phyloP scores from a whole-genome alignment of 1,140 invertebrate species.

The Phenacoccus solenopsis region DNA sequence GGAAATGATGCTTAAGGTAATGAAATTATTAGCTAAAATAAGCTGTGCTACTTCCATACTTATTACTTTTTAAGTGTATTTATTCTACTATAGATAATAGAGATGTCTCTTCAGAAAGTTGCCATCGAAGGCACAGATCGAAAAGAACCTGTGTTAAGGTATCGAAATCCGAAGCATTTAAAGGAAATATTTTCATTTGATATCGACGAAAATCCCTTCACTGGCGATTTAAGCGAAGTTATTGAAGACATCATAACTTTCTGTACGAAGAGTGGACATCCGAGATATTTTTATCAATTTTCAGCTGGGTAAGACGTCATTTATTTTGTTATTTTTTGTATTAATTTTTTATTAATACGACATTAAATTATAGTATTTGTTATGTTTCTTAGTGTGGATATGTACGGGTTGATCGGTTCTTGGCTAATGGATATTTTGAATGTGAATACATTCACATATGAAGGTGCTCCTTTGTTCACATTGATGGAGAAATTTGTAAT shows the following conservation, averaged over 20 bases:
- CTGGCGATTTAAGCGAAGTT: not conserved
- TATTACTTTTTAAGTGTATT: not conserved
- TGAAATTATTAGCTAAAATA: not conserved
- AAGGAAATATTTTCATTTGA: not conserved
- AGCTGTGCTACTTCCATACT: not conserved
- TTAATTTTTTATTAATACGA: too few relatives aligned
- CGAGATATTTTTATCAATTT: constrained; percentile 11
- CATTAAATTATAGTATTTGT: too few relatives aligned
- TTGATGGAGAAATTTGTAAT: constrained; percentile 6
- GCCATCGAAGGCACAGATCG: not conserved
- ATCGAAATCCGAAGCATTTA: not conserved
- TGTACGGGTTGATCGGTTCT: not conserved
- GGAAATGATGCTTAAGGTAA: not conserved
- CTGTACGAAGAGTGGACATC: not conserved
- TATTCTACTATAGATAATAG: not conserved
- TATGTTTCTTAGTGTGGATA: not conserved
- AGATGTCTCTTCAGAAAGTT: not conserved
- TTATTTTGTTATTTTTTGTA: not conserved
- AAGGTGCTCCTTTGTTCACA: not conserved
- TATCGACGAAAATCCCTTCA: not conserved
- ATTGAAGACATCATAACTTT: not conserved
- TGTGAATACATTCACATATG: not conserved
- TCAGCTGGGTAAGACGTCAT: not conserved
- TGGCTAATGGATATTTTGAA: constrained; percentile 3
- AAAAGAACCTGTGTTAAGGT: not conserved